Evolutionary conservation across 2,113 vertebrate genomes (phyloP).

Genomic region (Ovis aries): ARS-UI_Ramb_v3.0 NC_056080.1:125048501-125049000

Average conservation of each 20-base stretch:
- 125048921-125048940: slow-evolving; percentile 39
- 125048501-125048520: slow-evolving; percentile 40
- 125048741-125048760: background rate
- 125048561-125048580: slow-evolving; percentile 27
- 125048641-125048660: slow-evolving; percentile 27
- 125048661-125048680: background rate
- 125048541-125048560: slow-evolving; percentile 44
- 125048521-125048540: slow-evolving; percentile 23
- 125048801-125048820: background rate
- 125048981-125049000: slow-evolving; percentile 28
- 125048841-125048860: slow-evolving; percentile 8
- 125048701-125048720: background rate
- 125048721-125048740: background rate
- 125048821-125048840: slow-evolving; percentile 45
- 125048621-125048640: background rate
- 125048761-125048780: background rate
- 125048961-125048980: slow-evolving; percentile 21
- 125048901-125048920: slow-evolving; percentile 51
- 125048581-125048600: slow-evolving; percentile 3
- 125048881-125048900: slow-evolving; percentile 33
- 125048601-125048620: background rate
- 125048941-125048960: slow-evolving; percentile 44
- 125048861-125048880: slow-evolving; percentile 40
- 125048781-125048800: background rate
- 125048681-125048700: background rate